Evolutionary conservation across 2,888 invertebrate species (phyloP).

Genomic region (Dexiosoma caninum): DNA sequence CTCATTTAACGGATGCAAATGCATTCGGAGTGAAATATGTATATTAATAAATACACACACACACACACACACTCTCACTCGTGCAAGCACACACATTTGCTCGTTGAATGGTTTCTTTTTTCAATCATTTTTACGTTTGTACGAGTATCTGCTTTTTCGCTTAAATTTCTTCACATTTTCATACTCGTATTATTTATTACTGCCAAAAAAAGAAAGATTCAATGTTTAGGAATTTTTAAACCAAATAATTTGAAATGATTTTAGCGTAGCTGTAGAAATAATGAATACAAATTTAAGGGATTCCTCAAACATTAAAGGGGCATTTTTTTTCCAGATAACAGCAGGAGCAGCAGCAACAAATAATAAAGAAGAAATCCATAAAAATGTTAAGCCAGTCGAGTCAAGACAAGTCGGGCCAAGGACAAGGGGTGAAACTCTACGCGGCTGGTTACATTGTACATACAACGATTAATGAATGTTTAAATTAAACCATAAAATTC

Average conservation of each 20-base stretch:
- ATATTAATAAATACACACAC: background rate
- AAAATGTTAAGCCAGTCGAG: constrained; percentile 12
- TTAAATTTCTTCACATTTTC: background rate
- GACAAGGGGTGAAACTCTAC: too few relatives aligned
- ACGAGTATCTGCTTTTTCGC: background rate
- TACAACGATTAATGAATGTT: constrained; percentile 28
- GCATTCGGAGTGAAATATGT: constrained; percentile 2
- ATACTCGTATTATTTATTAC: background rate
- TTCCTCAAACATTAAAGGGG: background rate
- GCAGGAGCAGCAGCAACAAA: background rate
- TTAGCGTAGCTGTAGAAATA: background rate
- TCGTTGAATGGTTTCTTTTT: too few relatives aligned
- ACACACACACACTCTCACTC: background rate
- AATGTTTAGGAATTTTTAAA: constrained; percentile 13
- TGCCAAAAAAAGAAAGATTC: background rate
- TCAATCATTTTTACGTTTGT: background rate
- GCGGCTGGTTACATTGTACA: background rate
- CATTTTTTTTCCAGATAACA: background rate
- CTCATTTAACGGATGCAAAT: constrained; percentile 46
- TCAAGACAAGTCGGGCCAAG: background rate
- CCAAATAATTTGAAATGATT: constrained; percentile 19
- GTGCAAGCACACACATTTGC: too few relatives aligned
- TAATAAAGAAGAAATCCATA: background rate
- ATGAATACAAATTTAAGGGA: background rate
- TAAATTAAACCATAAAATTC: constrained; percentile 14